Evolutionary conservation across 2,113 vertebrate species (phyloP), one percentile per base, ranked within the genome.

Genomic region (Amphiprion percula): DNA sequence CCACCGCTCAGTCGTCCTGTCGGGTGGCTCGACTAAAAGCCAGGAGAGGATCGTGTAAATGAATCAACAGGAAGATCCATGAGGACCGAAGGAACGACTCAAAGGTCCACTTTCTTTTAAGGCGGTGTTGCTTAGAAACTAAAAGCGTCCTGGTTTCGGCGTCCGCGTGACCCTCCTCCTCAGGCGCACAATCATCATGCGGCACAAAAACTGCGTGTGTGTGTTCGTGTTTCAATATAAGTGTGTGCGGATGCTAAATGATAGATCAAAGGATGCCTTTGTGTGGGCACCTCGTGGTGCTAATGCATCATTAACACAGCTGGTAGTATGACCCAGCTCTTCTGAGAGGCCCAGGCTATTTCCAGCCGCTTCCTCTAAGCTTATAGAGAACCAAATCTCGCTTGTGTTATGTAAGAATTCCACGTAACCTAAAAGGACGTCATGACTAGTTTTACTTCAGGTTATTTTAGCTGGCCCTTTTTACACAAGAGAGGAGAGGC

Each of bases 241-340:
- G 66, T 76, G 70, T 80, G 81, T 82, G 82, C 61, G 61, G 83
- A 82, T 61, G 54, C 74, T 90, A 74, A 86, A 84, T 87, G 83
- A 85, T 83, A 73, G 87, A 89, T 89, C 89, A 89, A 91, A 89
- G 87, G 80, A 77, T 16, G 82, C 80, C 82, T 87, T 89, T 89
- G 89, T 90, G 82, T 76, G 68, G 82, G 85, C 85, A 74, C 75
- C 87, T 86, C 75, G 80, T 87, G 89, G 78, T 84, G 89, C 78
- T 80, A 84, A 87, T 82, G 87, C 89, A 87, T 89, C 87, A 89
- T 86, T 89, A 87, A 84, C 84, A 87, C 87, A 84, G 89, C 84
- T 78, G 80, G 77, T 75, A 80, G 85, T 75, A 64, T 86, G 87
- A 87, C 89, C 82, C 80, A 74, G 80, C 85, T 80, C 79, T 61